Conservation (phyloP, 2,888 invertebrate genomes). For the Melitaea athalia region DNA sequence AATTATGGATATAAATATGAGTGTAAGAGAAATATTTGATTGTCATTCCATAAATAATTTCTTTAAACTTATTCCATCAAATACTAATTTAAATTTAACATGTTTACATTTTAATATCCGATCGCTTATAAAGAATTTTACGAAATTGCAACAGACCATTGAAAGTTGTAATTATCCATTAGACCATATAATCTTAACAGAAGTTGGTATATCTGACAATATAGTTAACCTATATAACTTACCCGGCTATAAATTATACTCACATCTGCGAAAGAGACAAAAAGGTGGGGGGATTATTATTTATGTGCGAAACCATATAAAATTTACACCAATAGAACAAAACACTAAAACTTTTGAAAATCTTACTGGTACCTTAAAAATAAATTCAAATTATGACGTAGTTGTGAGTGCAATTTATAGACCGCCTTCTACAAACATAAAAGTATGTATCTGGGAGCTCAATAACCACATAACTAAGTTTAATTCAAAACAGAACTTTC, state of each 20-base stretch:
- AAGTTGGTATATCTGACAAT: conserved; percentile 36
- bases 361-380: conserved; percentile 16
- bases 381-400: not conserved
- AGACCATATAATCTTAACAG: conserved; percentile 38
- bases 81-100: conserved; percentile 24
- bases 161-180: conserved; percentile 18
- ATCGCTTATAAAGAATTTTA: conserved; percentile 41
- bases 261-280: conserved; percentile 33
- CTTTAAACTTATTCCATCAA: conserved; percentile 18
- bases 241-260: conserved; percentile 41
- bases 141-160: conserved; percentile 31
- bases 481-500: conserved; percentile 4
- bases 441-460: conserved; percentile 29
- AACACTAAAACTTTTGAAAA: conserved; percentile 19
- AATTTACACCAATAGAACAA: conserved; percentile 12
- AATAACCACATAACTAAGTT: conserved; percentile 5
- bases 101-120: conserved; percentile 42
- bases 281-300: conserved; percentile 41
- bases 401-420: conserved; percentile 32
- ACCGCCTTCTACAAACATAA: conserved; percentile 30
- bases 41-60: conserved; percentile 25
- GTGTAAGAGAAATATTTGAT: conserved; percentile 15
- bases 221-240: conserved; percentile 37
- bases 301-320: conserved; percentile 28
- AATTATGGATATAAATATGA: not conserved